Base-by-base conservation (phyloP, 2,888 invertebrate species). In the Miltochrista miniata region DNA sequence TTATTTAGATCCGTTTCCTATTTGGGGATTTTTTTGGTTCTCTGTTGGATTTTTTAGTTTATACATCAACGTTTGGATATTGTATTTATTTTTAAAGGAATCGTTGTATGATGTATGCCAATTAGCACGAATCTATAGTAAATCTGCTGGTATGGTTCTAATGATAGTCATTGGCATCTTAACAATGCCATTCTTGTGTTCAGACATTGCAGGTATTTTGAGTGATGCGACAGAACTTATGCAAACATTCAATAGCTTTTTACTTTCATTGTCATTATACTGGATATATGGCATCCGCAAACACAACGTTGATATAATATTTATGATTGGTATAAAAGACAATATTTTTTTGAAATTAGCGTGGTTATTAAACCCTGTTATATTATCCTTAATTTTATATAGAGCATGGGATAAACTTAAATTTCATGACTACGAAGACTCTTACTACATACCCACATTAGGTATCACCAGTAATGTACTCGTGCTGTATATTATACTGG, bases 281-380 rank as follows among this genome's bases (percentile, higher is more conserved):
- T 90, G 89, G 89, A 61, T 85, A 47, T 90, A 90, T 57, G 88
- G 88, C 4, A 79, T 77, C 29, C 71, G 76, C 33, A 83, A 81
- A 18, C 90, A 90, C 45, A 85, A 76, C 33, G 72, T 85, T 12
- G 90, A 90, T 53, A 90, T 90, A 36, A 82, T 81, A 55, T 90
- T 90, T 50, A 90, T 90, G 90, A 85, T 90, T 60, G 90, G 90
- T 3, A 77, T 90, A 11, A 90, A 88, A 65, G 74, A 87, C 0
- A 87, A 81, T 48, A 79, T 79, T 40, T 85, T 81, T 70, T 87
- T 83, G 84, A 87, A 85, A 74, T 55, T 82, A 42, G 51, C 75
- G 0, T 89, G 89, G 88, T 8, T 81, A 7, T 36, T 83, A 1
- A 88, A 77, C 66, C 90, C 90, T 0, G n/a, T 89, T 0, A 47